These are phyloP conservation scores for Chelidonichthys spinosus DNA, from an alignment of 2,797 vertebrate genomes.

Conservation along the genomic window DNA sequence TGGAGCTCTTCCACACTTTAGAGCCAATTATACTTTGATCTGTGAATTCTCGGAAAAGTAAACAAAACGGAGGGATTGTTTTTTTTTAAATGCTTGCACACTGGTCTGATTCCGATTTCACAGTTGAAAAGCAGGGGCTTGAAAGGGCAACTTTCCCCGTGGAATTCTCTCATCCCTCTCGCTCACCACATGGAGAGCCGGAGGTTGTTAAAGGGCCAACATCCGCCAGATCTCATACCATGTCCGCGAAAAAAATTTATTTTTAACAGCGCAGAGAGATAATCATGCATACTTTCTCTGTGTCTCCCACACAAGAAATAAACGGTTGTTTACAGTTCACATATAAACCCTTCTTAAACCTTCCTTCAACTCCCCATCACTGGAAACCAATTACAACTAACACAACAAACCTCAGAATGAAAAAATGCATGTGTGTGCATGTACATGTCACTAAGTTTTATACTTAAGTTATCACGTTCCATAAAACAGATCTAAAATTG, in stretches of 20 bases:
- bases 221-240: background rate
- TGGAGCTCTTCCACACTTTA: background rate
- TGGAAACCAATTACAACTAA: constrained; percentile 42
- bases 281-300: constrained; percentile 6
- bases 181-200: constrained; percentile 20
- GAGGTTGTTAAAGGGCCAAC: constrained; percentile 33
- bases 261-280: constrained; percentile 17
- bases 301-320: constrained; percentile 30
- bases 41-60: constrained; percentile 6
- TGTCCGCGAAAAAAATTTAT: constrained; percentile 5
- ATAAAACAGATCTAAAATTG: background rate
- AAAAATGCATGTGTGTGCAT: background rate
- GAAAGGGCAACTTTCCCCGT: constrained; percentile 12
- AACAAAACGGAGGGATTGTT: background rate
- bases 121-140: constrained; percentile 16
- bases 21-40: constrained; percentile 6
- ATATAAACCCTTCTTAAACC: constrained; percentile 64
- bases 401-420: constrained; percentile 11
- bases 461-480: constrained; percentile 1
- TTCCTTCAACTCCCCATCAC: constrained; percentile 57
- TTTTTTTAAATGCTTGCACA: constrained; percentile 15
- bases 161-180: background rate
- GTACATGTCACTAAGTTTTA: constrained; percentile 1
- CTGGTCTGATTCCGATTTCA: constrained; percentile 27
- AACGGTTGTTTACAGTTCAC: constrained; percentile 64